Percentiles rank a stretch among this genome's conserved stretches.
These are phyloP conservation scores for Neodon shergylaensis DNA, from an alignment of 2,113 vertebrate species.

Conservation along the genomic window DNA sequence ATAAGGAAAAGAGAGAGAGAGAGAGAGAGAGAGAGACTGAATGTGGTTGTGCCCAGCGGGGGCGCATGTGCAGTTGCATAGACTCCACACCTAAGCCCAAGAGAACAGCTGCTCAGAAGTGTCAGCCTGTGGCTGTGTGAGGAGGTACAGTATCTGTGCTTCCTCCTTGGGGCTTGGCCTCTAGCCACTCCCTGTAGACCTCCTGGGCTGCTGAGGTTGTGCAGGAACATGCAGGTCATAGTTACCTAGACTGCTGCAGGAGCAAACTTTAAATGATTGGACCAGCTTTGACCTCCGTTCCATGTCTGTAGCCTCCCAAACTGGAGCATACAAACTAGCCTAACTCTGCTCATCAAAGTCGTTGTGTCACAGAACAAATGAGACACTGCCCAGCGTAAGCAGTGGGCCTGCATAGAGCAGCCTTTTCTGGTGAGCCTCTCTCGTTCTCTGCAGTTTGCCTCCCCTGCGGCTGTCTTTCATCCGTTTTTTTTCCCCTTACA, in stretches of 20 bases:
- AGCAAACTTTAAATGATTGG: not conserved
- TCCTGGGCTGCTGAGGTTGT: not conserved
- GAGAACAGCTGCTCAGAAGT: not conserved
- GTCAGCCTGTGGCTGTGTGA: not conserved
- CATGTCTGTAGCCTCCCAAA: not conserved
- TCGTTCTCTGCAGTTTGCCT: not conserved
- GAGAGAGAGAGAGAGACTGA: not conserved
- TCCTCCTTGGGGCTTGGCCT: not conserved
- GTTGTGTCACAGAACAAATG: not conserved
- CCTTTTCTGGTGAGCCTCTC: not conserved
- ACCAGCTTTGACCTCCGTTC: not conserved
- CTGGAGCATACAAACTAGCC: not conserved
- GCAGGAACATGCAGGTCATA: not conserved
- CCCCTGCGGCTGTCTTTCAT: no score
- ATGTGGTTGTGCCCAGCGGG: not conserved
- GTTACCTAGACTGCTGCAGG: not conserved
- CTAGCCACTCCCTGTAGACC: not conserved
- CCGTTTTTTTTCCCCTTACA: no score
- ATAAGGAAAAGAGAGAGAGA: not conserved
- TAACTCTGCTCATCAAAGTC: no score
- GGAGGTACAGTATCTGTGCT: not conserved
- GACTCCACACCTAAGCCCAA: not conserved
- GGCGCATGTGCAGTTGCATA: not conserved
- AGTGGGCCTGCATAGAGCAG: not conserved
- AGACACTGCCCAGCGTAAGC: not conserved